Base-by-base conservation (phyloP, 2,888 invertebrate species). In the Ariolimax columbianus region DNA sequence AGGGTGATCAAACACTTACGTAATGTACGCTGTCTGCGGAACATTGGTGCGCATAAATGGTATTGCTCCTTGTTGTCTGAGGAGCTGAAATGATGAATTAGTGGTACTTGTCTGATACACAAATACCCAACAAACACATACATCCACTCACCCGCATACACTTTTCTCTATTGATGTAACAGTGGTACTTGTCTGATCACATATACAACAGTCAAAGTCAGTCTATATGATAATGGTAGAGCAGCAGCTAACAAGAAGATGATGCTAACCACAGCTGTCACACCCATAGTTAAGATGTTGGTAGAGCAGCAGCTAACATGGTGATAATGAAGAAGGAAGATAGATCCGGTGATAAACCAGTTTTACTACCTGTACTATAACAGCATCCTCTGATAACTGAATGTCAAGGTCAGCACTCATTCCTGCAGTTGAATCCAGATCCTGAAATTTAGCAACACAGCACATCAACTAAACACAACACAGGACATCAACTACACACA, bases 41-140 rank as follows among this genome's bases (percentile, higher is more conserved):
- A 91, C 87, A 72, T 91, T 91, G n/a, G 91, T 95, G 87, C 93
- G 92, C 38, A 93, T 94, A 91, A 94, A 95, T 0, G 95, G 95
- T 55, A 95, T 90, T 19, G 95, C 95, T 77, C 95, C 95, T 23
- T 68, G 68, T 9, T 30, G 26, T 73, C 30, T 78, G 33, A 84
- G 55, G 23, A 84, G 47, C 84, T 84, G 55, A 43, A 78, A 38
- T n/a, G 14, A 66, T 30, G 40, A 0, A 73, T 11, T 36, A 30
- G 30, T 23, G 30, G 30, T n/a, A 4, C 4, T 63, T 63, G n/a
- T 30, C 51, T 63, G 63, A 30, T 11, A 55, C 19, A 47, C n/a
- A n/a, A n/a, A n/a, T n/a, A n/a, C n/a, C n/a, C n/a, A n/a, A n/a
- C n/a, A n/a, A n/a, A n/a, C n/a, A 19, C 55, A 55, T 23, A 55